Evolutionary conservation across 2,113 vertebrate species (phyloP).

Genomic region (Zosterops japonicus): DNA sequence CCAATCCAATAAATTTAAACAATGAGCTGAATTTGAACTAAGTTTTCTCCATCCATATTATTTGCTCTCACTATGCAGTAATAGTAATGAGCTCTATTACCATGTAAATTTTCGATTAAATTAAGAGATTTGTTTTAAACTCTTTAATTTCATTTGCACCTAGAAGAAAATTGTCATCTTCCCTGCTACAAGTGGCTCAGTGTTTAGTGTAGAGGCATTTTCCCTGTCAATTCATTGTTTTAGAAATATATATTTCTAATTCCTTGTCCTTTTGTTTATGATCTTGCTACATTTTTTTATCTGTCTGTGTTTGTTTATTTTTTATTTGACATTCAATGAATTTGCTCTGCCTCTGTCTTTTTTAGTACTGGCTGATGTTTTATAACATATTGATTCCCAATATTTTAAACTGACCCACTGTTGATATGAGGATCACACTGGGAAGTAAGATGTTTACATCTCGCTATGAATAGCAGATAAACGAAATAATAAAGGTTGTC

Average conservation of each 20-base stretch:
- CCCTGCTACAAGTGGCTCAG: conserved; percentile 13
- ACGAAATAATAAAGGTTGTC: conserved; percentile 78
- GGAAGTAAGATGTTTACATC: conserved; percentile 81
- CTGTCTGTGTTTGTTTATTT: conserved; percentile 71
- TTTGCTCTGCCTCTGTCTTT: conserved; percentile 70
- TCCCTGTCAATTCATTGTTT: conserved; percentile 56
- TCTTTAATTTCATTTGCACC: conserved; percentile 7
- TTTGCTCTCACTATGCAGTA: not conserved
- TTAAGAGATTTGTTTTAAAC: not conserved
- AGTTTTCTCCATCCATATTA: not conserved
- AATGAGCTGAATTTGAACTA: not conserved
- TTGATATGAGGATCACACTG: conserved; percentile 74
- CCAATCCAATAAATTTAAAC: conserved; percentile 15
- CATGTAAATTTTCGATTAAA: conserved; percentile 42
- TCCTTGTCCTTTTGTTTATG: conserved; percentile 63
- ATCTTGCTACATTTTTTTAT: conserved; percentile 68
- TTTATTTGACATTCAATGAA: conserved; percentile 74
- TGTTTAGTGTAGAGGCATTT: conserved; percentile 33
- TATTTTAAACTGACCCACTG: conserved; percentile 78
- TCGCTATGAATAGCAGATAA: conserved; percentile 77
- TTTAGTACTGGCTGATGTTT: conserved; percentile 71
- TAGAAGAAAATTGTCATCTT: conserved; percentile 31
- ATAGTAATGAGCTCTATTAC: not conserved
- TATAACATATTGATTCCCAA: conserved; percentile 81
- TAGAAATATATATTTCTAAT: conserved; percentile 40